These are phyloP conservation scores for Megaustenia siamemsis DNA, from an alignment of 2,888 invertebrate species.

Conservation along the genomic window DNA sequence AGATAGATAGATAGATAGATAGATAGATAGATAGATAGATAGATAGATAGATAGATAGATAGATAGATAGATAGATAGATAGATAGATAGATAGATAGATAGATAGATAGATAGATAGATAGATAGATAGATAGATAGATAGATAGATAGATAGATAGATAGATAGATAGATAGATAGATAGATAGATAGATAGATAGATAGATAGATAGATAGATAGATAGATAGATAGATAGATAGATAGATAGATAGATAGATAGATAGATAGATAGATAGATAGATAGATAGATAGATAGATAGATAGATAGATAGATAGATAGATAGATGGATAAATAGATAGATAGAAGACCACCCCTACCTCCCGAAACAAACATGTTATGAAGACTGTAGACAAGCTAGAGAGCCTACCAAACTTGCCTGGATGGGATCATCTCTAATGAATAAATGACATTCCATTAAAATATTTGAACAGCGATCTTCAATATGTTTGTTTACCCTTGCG, in stretches of 20 bases:
- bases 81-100: neutral
- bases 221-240: neutral
- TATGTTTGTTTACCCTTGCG: too few species aligned
- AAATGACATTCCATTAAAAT: too few species aligned
- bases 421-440: too few species aligned
- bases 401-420: too few species aligned
- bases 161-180: neutral
- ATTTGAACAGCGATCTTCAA: too few species aligned
- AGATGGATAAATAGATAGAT: too few species aligned
- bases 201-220: neutral
- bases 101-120: neutral
- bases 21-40: neutral
- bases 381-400: too few species aligned
- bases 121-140: neutral
- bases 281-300: neutral
- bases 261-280: neutral
- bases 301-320: neutral
- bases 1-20: too few species aligned
- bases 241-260: neutral
- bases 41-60: neutral
- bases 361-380: too few species aligned
- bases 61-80: neutral
- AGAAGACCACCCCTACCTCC: neutral
- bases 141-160: neutral
- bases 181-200: neutral